Evolutionary conservation across 1,140 invertebrate species (phyloP).

Genomic region (Papilio xuthus): DNA sequence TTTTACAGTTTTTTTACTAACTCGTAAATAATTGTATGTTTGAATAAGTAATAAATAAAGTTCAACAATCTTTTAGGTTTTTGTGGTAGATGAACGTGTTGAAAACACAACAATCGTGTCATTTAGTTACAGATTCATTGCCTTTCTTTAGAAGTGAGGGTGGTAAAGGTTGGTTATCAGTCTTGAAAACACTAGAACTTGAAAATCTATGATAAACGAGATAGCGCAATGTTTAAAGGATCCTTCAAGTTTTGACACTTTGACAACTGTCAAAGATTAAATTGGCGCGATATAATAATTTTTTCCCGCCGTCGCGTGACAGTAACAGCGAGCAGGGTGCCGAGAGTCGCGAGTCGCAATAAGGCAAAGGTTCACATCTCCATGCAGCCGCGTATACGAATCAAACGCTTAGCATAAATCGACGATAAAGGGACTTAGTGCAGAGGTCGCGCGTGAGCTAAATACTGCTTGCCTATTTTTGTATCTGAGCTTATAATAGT

Average conservation of each 20-base stretch:
- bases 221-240: not conserved
- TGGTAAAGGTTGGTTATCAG: too few relatives aligned
- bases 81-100: not conserved
- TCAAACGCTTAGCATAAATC: slow-evolving; percentile 32
- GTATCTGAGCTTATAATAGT: not conserved
- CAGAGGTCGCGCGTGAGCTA: slow-evolving; percentile 37
- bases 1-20: not conserved
- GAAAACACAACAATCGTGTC: too few relatives aligned
- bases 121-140: too few relatives aligned
- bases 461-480: slow-evolving; percentile 30
- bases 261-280: not conserved
- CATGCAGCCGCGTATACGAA: slow-evolving; percentile 13
- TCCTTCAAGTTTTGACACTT: not conserved
- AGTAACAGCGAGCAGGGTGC: not conserved
- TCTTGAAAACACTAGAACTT: too few relatives aligned
- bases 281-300: not conserved
- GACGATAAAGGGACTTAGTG: slow-evolving; percentile 36
- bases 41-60: not conserved
- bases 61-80: not conserved
- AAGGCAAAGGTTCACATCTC: slow-evolving; percentile 16
- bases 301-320: not conserved
- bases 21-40: not conserved
- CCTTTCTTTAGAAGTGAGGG: too few relatives aligned
- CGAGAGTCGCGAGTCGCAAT: not conserved
- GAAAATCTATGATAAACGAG: too few relatives aligned